A percentile compares a stretch with the other conserved stretches of the same genome.
These are phyloP conservation scores for Epiperipatus broadwayi DNA, from an alignment of 2,888 invertebrate genomes.

Conservation along the genomic window DNA sequence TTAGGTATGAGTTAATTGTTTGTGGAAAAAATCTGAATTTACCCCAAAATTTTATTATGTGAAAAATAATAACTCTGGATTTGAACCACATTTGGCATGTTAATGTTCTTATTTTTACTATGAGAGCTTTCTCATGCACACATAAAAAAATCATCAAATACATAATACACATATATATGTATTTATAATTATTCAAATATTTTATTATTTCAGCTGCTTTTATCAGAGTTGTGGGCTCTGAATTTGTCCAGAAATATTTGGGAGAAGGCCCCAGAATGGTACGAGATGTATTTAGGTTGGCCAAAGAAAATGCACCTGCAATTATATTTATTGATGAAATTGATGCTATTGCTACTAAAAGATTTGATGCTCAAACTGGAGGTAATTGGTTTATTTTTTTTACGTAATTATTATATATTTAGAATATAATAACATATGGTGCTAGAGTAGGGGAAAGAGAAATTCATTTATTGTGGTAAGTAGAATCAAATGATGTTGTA, in stretches of 20 bases:
- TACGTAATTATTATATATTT: no score
- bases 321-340: slow-evolving; percentile 99
- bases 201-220: slow-evolving; percentile 51
- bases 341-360: slow-evolving; percentile 96
- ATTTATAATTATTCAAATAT: background rate
- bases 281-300: slow-evolving; percentile 90
- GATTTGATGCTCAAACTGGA: slow-evolving; percentile 95
- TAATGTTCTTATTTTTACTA: no score
- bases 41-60: no score
- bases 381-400: slow-evolving; percentile 21
- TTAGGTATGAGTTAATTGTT: no score
- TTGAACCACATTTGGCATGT: background rate
- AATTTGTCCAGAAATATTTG: slow-evolving; percentile 97
- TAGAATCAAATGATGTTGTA: no score
- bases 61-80: background rate
- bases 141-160: no score
- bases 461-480: background rate
- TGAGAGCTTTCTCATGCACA: no score
- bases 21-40: no score
- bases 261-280: slow-evolving; percentile 99
- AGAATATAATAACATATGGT: no score
- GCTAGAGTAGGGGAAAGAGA: no score
- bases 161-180: no score
- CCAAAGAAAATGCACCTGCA: slow-evolving; percentile 96
- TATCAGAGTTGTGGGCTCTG: slow-evolving; percentile 94